These are phyloP conservation scores for Sterna hirundo DNA, from an alignment of 2,113 vertebrate species.

Conservation along the genomic window DNA sequence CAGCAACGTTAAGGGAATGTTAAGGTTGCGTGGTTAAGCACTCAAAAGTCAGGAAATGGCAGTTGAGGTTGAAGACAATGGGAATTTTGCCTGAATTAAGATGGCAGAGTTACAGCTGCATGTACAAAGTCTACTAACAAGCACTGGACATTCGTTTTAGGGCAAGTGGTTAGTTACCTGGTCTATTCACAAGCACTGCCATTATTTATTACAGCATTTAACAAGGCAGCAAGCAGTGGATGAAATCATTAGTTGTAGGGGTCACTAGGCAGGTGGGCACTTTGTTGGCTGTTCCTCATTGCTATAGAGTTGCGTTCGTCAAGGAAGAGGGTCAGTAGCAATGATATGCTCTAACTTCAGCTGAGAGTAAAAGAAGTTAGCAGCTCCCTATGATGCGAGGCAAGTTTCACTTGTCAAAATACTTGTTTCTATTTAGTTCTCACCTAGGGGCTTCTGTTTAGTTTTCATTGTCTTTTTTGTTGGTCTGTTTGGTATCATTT, in stretches of 20 bases:
- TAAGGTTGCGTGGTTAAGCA: background rate
- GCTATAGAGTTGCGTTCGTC: background rate
- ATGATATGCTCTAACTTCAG: background rate
- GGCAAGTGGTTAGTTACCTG: background rate
- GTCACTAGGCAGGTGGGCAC: background rate
- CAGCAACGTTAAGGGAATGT: background rate
- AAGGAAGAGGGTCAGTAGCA: background rate
- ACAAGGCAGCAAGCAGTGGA: background rate
- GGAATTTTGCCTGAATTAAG: constrained; percentile 1
- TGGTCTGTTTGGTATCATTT: background rate
- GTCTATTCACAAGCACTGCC: background rate
- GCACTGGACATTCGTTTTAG: background rate
- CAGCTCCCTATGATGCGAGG: background rate
- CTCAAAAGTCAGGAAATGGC: constrained; percentile 2
- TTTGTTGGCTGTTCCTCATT: background rate
- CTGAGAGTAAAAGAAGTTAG: background rate
- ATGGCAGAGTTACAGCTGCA: background rate
- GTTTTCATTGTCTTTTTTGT: background rate
- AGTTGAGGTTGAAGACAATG: background rate
- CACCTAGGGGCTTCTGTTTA: background rate
- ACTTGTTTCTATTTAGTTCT: background rate
- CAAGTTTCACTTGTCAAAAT: background rate
- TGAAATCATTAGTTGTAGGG: background rate
- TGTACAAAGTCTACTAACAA: background rate
- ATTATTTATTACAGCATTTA: background rate